Conservation (phyloP, 2,888 invertebrate genomes). For the Alviniconcha strummeri region DNA sequence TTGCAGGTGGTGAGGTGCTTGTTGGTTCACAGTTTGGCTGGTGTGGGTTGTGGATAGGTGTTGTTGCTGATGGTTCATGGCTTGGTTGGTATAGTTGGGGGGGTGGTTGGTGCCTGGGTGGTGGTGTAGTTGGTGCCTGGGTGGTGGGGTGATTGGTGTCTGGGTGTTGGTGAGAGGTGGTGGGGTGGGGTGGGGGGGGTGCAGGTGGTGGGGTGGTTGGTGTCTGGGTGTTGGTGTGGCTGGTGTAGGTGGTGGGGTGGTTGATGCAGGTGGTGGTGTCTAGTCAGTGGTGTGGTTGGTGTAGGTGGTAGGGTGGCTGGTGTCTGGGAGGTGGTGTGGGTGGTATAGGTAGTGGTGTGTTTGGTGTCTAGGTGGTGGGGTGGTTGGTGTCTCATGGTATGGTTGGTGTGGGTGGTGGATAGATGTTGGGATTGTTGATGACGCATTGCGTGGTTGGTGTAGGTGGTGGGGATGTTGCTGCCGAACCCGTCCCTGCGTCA, state of each 20-base stretch:
- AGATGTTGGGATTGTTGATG: too few relatives aligned
- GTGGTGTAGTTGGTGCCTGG: neutral
- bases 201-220: neutral
- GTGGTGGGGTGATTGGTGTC: neutral
- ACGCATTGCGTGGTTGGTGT: neutral
- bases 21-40: too few relatives aligned
- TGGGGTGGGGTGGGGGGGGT: neutral
- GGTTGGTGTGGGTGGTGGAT: neutral
- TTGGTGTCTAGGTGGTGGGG: neutral
- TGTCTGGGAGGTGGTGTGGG: neutral
- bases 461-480: constrained; percentile 75
- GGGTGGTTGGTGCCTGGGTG: neutral
- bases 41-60: too few relatives aligned
- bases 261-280: neutral
- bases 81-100: too few relatives aligned
- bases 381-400: neutral
- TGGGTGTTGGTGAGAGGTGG: neutral
- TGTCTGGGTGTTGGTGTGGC: neutral
- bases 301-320: neutral
- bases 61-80: too few relatives aligned
- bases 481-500: constrained; percentile 74
- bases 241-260: neutral
- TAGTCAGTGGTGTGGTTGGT: neutral
- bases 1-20: too few relatives aligned
- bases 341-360: neutral